Evolutionary conservation across 2,797 vertebrate species (phyloP), one percentile per base, ranked within the genome.

Genomic region (Limosa lapponica): DNA sequence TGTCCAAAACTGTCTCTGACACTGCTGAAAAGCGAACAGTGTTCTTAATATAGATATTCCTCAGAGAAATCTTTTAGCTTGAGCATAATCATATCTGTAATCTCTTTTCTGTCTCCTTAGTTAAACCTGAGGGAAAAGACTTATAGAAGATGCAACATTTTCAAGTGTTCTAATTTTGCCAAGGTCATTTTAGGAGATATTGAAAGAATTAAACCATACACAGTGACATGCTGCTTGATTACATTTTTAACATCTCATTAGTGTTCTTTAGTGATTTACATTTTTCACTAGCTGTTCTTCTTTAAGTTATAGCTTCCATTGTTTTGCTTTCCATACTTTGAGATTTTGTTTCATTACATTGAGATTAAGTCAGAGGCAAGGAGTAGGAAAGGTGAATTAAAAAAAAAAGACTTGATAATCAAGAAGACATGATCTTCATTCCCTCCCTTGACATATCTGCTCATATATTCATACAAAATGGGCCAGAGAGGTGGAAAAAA

Each of bases 361-460:
- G 44, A 82, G 22, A 39, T 88, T 82, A 51, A 87, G 18, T 61
- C 71, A 80, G 17, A 87, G 14, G 27, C 27, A 65, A 89, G 18
- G 19, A 48, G 16, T 46, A 70, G 22, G 24, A 80, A 89, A 94
- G 28, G n/a, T 88, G 54, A 96, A 67, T 89, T 95, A 89, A 92
- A 94, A 62, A 94, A 62, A 87, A 8, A 4, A 70, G 30, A 71
- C 22, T 28, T 83, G 49, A 90, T 89, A 91, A 94, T 95, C 54
- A 91, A 14, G 25, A 78, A 88, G 72, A 84, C 54, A 48, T n/a
- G 74, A 32, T 93, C 48, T 95, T 94, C 75, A 55, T 95, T 96
- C 51, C 10, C 43, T 95, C 44, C 43, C 15, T 93, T 92, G 78
- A 66, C 72, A 74, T 84, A 6, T 66, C 81, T 92, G 8, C 16